Base-by-base conservation (phyloP, 2,797 vertebrate species). In the Enteromius afrohamiltoni region DNA sequence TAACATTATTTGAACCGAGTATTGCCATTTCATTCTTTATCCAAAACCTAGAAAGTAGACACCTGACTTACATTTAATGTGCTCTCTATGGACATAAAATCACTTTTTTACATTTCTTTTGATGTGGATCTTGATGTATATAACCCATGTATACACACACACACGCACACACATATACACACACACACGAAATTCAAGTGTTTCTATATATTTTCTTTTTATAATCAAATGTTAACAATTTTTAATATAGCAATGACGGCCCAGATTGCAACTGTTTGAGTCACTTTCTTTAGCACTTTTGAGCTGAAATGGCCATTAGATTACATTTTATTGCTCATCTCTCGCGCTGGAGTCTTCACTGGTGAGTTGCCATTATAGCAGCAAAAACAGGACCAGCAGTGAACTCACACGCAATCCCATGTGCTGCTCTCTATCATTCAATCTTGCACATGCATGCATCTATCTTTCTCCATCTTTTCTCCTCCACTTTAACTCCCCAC, bases 341-440 rank as follows among this genome's bases (percentile, higher is more conserved):
- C 42, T n/a, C 1, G 17, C 47, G 26, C 23, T 77, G 73, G 49
- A 47, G 64, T 76, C 34, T 45, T 77, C 49, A 53, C 73, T 23
- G 17, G 37, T 23, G 49, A 47, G 13, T 23, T 45, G 37, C 3
- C 23, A 51, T 83, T 69, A 58, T 53, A 51, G 64, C 31, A 19
- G 60, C 73, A 42, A 31, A 77, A 77, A 53, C 21, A 17, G 49
- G 64, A 65, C 60, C 62, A 75, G 73, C 4, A 60, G 62, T 68
- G 49, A 77, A 51, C 71, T 29, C 31, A 29, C 70, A 75, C 14
- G n/a, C 40, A 81, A 42, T 45, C 29, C 58, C 21, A 40, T 65
- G 55, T 82, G n/a, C 21, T 51, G 16, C 71, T 67, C 60, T 82
- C 62, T 10, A 76, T 76, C 80, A 68, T 62, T 74, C 42, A 40